phyloP scores from a whole-genome alignment of 2,797 vertebrate species.

The Clarias pachynema region DNA sequence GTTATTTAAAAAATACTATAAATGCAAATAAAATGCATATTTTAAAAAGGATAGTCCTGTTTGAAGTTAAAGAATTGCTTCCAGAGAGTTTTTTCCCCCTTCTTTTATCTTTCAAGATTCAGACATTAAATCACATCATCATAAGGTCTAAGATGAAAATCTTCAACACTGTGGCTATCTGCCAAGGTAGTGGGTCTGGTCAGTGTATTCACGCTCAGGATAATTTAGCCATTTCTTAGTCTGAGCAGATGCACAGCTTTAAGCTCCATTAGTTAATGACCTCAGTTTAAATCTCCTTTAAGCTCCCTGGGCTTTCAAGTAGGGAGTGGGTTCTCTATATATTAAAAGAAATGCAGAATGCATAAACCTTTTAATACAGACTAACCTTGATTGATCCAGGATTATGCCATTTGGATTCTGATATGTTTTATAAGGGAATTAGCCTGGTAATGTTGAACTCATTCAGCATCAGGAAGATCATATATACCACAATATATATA shows the following conservation, averaged over 20 bases:
- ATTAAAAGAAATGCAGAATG: neutral
- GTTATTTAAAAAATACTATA: neutral
- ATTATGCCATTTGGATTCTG: neutral
- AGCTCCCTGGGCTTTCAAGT: conserved; percentile 43
- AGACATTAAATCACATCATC: neutral
- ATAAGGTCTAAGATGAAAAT: neutral
- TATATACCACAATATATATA: conserved; percentile 49
- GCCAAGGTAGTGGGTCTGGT: conserved; percentile 14
- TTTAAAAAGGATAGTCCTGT: neutral
- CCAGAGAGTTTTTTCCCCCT: neutral
- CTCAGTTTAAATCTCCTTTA: conserved; percentile 66
- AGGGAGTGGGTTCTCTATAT: conserved; percentile 12
- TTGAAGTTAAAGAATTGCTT: neutral
- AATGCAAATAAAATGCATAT: neutral
- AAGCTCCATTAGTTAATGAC: conserved; percentile 78
- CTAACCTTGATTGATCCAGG: no score
- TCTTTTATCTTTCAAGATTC: neutral
- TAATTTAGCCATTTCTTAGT: conserved; percentile 56
- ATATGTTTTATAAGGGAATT: conserved; percentile 4
- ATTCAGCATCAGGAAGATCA: conserved; percentile 60
- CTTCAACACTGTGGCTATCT: neutral
- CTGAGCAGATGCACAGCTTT: conserved; percentile 69
- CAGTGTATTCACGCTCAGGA: conserved; percentile 48
- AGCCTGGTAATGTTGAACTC: conserved; percentile 14
- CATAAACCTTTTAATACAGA: neutral